Evolutionary conservation across 1,140 invertebrate species (phyloP).

Genomic region (Rhagoletis zephyria): DNA sequence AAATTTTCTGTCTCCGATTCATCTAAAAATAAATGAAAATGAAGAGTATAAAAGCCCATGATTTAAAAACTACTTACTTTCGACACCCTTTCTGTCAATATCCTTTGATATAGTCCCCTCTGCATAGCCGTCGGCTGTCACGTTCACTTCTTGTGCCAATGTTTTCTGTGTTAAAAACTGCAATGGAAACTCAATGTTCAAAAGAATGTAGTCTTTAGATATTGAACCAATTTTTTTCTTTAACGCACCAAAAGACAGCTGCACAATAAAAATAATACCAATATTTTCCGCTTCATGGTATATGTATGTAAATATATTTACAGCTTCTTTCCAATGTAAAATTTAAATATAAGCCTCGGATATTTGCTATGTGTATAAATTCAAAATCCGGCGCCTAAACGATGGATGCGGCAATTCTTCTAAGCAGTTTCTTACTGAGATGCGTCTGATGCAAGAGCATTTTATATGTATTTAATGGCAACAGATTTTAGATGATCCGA

Average conservation of each 20-base stretch:
- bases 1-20: too few relatives aligned
- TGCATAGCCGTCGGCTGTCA: not conserved
- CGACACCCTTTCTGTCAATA: not conserved
- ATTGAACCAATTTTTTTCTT: not conserved
- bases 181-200: constrained; percentile 35
- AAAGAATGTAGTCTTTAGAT: not conserved
- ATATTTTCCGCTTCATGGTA: not conserved
- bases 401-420: not conserved
- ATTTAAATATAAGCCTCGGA: too few relatives aligned
- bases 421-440: not conserved
- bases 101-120: not conserved
- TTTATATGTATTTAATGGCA: not conserved
- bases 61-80: not conserved
- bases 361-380: too few relatives aligned
- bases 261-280: not conserved
- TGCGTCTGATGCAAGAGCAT: not conserved
- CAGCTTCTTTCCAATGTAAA: too few relatives aligned
- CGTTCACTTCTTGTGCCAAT: not conserved
- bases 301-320: not conserved
- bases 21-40: too few relatives aligned
- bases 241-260: constrained; percentile 1
- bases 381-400: not conserved
- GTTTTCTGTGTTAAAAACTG: not conserved
- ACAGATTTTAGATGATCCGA: not conserved
- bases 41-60: too few relatives aligned